Percentiles rank a stretch among this genome's conserved stretches.
Evolutionary conservation across 2,888 invertebrate species (phyloP).

Genomic region (Dynastes tityus): DNA sequence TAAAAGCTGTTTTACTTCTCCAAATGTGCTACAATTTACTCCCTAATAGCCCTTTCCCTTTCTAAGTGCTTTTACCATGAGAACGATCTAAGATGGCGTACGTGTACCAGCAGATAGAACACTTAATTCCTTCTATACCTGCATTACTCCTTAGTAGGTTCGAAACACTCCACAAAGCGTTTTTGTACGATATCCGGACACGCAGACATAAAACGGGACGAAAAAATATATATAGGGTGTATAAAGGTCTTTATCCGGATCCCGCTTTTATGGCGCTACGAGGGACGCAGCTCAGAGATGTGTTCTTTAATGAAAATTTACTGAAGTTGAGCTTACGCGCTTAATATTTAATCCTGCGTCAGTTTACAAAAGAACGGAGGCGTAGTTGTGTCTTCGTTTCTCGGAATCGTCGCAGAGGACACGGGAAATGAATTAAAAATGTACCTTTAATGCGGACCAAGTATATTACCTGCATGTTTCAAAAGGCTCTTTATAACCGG

Average conservation of each 20-base stretch:
- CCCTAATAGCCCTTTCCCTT: too few species aligned
- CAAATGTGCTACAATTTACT: too few species aligned
- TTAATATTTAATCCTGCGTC: conserved; percentile 29
- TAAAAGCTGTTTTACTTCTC: too few species aligned
- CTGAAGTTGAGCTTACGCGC: conserved; percentile 8
- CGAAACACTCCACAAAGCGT: too few species aligned
- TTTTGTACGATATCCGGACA: too few species aligned
- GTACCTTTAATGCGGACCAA: neutral
- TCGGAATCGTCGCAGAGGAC: neutral
- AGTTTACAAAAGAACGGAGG: conserved; percentile 11
- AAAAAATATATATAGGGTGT: neutral
- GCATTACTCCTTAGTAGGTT: too few species aligned
- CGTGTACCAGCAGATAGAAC: too few species aligned
- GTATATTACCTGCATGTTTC: too few species aligned
- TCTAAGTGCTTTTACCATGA: too few species aligned
- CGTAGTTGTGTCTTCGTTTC: neutral
- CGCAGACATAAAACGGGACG: conserved; percentile 1
- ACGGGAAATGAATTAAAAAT: neutral
- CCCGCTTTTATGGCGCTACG: conserved; percentile 12
- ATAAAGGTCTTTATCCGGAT: neutral
- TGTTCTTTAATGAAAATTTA: conserved; percentile 37
- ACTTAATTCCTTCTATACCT: too few species aligned
- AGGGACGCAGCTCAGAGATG: conserved; percentile 12
- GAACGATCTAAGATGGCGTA: too few species aligned
- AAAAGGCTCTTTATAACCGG: too few species aligned